A percentile compares a stretch with the other conserved stretches of the same genome.
These are phyloP conservation scores for Castor canadensis DNA, from an alignment of 2,113 vertebrate species.

Conservation along the genomic window DNA sequence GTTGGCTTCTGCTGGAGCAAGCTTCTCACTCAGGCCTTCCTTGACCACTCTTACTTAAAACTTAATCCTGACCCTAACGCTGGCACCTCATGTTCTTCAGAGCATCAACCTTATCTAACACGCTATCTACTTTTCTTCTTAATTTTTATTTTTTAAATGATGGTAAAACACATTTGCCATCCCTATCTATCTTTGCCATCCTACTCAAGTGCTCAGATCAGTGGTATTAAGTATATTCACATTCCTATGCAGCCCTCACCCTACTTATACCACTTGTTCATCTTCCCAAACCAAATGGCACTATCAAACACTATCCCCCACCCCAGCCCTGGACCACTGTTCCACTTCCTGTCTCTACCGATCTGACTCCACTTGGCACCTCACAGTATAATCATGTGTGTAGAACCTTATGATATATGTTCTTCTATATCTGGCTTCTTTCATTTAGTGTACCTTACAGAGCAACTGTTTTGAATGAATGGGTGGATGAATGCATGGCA, in stretches of 20 bases:
- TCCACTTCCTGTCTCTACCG: neutral
- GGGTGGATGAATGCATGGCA: too few relatives aligned
- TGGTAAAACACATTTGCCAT: too few relatives aligned
- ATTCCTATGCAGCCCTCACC: rapidly evolving
- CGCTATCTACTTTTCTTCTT: rapidly evolving
- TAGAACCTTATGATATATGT: neutral
- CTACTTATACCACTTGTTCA: neutral
- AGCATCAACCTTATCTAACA: neutral
- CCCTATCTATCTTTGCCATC: neutral
- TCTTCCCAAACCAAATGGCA: neutral
- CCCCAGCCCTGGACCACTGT: neutral
- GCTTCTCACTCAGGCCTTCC: neutral
- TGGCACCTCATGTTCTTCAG: neutral
- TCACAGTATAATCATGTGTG: rapidly evolving
- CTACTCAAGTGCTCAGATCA: rapidly evolving
- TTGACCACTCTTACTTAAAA: neutral
- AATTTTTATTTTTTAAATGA: neutral
- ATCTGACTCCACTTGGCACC: too few relatives aligned
- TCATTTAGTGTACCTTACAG: neutral
- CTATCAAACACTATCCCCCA: rapidly evolving
- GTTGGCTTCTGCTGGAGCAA: neutral
- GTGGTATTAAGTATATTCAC: rapidly evolving
- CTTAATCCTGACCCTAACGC: neutral
- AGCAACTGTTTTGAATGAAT: neutral
- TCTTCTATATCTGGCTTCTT: neutral